phyloP scores from a whole-genome alignment of 2,888 invertebrate genomes.

The Druceiella hillmani region DNA sequence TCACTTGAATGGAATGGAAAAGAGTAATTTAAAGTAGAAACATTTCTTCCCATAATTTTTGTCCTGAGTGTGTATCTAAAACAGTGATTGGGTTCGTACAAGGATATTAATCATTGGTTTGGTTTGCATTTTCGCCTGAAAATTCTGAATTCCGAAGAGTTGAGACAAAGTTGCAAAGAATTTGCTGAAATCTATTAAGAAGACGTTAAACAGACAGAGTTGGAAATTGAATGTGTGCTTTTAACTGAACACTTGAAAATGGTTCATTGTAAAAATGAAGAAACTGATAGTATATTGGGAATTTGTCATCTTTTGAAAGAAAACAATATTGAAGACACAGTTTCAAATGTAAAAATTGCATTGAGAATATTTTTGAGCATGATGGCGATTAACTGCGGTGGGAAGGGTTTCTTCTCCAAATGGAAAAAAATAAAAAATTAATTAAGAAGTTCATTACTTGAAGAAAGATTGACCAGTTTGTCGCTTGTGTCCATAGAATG shows the following conservation, averaged over 20 bases:
- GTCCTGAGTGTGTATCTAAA: constrained; percentile 24
- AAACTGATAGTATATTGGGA: constrained; percentile 13
- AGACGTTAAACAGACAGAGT: constrained; percentile 21
- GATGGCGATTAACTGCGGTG: constrained; percentile 26
- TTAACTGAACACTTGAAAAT: constrained; percentile 24
- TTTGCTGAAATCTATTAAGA: constrained; percentile 20
- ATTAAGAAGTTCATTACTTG: constrained; percentile 24
- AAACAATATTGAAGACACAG: constrained; percentile 22
- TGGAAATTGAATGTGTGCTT: constrained; percentile 23
- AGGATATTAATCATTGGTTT: constrained; percentile 22
- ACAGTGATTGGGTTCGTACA: constrained; percentile 21
- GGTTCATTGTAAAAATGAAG: constrained; percentile 18
- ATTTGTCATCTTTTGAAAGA: constrained; percentile 16
- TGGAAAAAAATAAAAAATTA: constrained; percentile 24
- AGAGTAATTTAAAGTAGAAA: constrained; percentile 23
- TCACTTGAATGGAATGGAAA: constrained; percentile 22
- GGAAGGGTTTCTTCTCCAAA: constrained; percentile 24
- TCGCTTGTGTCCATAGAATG: constrained; percentile 26
- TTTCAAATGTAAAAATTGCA: constrained; percentile 27
- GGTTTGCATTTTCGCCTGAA: constrained; percentile 23
- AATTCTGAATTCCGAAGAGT: constrained; percentile 24
- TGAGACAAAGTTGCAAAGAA: constrained; percentile 19
- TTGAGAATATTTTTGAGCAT: constrained; percentile 25
- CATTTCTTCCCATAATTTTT: constrained; percentile 24
- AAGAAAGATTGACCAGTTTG: constrained; percentile 23